A percentile compares a stretch with the other conserved stretches of the same genome.
These are phyloP conservation scores for Brachynemurus nebulosus DNA, from an alignment of 2,888 invertebrate genomes.

Conservation along the genomic window DNA sequence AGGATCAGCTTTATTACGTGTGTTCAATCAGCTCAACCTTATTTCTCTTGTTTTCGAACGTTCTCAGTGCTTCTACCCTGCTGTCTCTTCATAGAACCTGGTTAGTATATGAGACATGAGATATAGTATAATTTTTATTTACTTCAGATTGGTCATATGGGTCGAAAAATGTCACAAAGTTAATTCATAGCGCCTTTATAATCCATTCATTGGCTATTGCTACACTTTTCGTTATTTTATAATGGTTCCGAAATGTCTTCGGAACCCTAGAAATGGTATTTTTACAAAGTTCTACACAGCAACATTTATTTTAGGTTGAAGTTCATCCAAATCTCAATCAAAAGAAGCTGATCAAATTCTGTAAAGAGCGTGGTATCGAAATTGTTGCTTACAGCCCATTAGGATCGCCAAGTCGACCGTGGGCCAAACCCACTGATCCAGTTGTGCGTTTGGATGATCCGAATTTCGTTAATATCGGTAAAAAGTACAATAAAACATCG, in stretches of 20 bases:
- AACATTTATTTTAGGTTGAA: slow-evolving; percentile 42
- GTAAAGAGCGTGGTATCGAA: slow-evolving; percentile 44
- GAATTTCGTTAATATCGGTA: slow-evolving; percentile 43
- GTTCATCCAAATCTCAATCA: slow-evolving; percentile 51
- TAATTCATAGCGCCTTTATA: too few species aligned
- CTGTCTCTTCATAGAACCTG: too few species aligned
- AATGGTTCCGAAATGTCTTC: too few species aligned
- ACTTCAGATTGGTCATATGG: too few species aligned
- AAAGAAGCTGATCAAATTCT: slow-evolving; percentile 48
- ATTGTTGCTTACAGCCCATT: slow-evolving; percentile 70
- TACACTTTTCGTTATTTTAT: too few species aligned
- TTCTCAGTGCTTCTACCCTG: too few species aligned
- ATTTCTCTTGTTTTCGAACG: too few species aligned
- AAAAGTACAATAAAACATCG: slow-evolving; percentile 48
- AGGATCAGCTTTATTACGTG: too few species aligned
- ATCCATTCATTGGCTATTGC: not conserved
- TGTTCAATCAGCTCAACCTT: too few species aligned
- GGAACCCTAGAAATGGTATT: not conserved
- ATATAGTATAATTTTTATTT: too few species aligned
- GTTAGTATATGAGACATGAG: too few species aligned
- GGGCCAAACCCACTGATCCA: slow-evolving; percentile 51
- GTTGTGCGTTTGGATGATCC: slow-evolving; percentile 41
- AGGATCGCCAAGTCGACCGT: slow-evolving; percentile 59
- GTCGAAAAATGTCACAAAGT: too few species aligned
- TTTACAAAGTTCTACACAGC: not conserved